These are phyloP conservation scores for Chorisops tibialis DNA, from an alignment of 2,888 invertebrate species.

Conservation along the genomic window DNA sequence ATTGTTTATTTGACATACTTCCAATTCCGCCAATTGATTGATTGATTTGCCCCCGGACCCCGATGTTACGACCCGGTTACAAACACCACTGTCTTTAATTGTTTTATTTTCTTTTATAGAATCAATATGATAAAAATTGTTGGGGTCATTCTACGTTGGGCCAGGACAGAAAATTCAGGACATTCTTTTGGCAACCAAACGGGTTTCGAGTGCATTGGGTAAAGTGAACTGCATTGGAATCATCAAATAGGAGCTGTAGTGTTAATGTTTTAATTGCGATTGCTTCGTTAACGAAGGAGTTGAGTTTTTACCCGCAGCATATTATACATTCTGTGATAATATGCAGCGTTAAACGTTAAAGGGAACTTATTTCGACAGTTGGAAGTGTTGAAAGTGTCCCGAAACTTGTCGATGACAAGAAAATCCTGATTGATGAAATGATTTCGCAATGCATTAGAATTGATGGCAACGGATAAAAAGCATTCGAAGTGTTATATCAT, in stretches of 20 bases:
- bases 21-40: no score
- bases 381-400: conserved; percentile 96
- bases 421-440: conserved; percentile 88
- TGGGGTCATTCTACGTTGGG: no score
- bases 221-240: conserved; percentile 79
- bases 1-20: no score
- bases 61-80: no score
- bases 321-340: no score
- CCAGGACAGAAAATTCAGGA: conserved; percentile 74
- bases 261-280: conserved; percentile 95
- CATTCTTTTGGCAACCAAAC: conserved; percentile 87
- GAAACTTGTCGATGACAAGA: conserved; percentile 76
- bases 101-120: no score
- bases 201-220: conserved; percentile 98
- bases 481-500: conserved; percentile 58
- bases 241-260: conserved; percentile 99
- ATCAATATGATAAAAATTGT: no score
- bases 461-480: conserved; percentile 84
- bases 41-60: no score
- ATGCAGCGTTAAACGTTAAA: conserved; percentile 98
- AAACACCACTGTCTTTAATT: no score
- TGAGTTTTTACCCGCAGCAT: conserved; percentile 95
- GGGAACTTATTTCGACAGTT: conserved; percentile 91
- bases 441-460: conserved; percentile 91
- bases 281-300: conserved; percentile 94